Conservation (phyloP, 2,113 vertebrate genomes). For the Coregonus clupeaformis region DNA sequence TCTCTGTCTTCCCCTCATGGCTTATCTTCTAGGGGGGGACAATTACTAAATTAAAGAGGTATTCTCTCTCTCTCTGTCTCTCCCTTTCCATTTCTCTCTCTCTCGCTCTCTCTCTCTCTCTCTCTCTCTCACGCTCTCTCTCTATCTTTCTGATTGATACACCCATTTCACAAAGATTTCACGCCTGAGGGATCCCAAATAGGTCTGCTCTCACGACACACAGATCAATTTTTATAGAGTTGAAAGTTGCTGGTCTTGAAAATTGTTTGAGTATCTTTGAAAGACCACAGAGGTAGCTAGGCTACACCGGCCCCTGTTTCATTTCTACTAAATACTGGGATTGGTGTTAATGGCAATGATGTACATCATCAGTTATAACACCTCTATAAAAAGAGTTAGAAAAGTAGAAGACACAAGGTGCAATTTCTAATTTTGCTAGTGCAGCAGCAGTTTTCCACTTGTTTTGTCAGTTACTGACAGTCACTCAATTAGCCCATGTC, state of each 20-base stretch:
- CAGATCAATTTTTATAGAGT: constrained; percentile 82
- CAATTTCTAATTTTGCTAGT: too few species aligned
- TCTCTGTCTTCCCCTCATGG: background rate
- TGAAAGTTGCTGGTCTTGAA: constrained; percentile 80
- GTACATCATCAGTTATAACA: background rate
- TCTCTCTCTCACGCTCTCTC: constrained; percentile 65
- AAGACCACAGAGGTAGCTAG: constrained; percentile 46
- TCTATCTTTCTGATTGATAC: constrained; percentile 75
- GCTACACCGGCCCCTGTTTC: background rate
- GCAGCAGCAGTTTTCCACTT: too few species aligned
- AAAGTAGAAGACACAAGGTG: too few species aligned
- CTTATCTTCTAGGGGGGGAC: constrained; percentile 38
- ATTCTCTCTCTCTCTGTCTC: constrained; percentile 22
- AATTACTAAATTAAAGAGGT: constrained; percentile 68
- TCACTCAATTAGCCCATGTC: too few species aligned
- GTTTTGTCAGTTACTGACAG: too few species aligned
- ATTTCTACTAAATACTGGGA: background rate
- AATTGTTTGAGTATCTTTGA: constrained; percentile 75
- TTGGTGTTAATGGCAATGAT: background rate
- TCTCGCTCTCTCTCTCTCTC: background rate
- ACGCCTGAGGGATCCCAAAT: constrained; percentile 73
- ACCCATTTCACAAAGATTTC: constrained; percentile 78
- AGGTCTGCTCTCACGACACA: constrained; percentile 76
- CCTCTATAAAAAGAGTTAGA: too few species aligned
- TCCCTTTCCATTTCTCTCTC: constrained; percentile 1